Percentiles rank a stretch among this genome's conserved stretches.
Conservation (phyloP, 1,140 invertebrate genomes). For the Heliconius melpomene region DNA sequence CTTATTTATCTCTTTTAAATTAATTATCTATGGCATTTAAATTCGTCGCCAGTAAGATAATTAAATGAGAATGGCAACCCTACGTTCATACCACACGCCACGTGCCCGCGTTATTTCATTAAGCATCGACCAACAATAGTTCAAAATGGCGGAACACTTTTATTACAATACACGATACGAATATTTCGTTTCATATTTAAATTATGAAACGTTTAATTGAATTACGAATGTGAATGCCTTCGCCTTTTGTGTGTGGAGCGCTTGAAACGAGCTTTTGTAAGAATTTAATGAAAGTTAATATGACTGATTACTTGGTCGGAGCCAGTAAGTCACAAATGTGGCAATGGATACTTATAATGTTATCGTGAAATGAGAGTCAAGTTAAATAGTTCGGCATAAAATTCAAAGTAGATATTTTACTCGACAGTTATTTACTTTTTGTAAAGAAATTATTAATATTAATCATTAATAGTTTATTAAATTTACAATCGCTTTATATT, state of each 20-base stretch:
- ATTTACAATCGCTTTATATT: too few relatives aligned
- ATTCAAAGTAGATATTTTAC: too few relatives aligned
- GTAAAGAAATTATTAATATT: too few relatives aligned
- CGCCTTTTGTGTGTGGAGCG: not conserved
- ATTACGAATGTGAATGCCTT: not conserved
- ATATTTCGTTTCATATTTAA: conserved; percentile 16
- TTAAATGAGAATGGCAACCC: not conserved
- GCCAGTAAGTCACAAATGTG: too few relatives aligned
- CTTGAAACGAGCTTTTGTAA: not conserved
- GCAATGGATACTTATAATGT: too few relatives aligned
- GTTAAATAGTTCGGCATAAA: too few relatives aligned
- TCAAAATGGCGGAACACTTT: conserved; percentile 4
- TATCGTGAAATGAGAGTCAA: too few relatives aligned
- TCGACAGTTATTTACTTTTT: too few relatives aligned
- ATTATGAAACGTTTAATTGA: conserved; percentile 6
- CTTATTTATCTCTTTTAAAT: not conserved
- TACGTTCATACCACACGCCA: not conserved
- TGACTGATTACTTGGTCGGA: not conserved
- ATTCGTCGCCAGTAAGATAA: not conserved
- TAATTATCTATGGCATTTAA: not conserved
- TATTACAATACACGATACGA: conserved; percentile 14
- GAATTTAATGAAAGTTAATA: not conserved
- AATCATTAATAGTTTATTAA: too few relatives aligned
- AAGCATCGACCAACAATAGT: conserved; percentile 19
- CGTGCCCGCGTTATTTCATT: conserved; percentile 19